phyloP scores from a whole-genome alignment of 2,888 invertebrate genomes.

The Galerucella nymphaeae region DNA sequence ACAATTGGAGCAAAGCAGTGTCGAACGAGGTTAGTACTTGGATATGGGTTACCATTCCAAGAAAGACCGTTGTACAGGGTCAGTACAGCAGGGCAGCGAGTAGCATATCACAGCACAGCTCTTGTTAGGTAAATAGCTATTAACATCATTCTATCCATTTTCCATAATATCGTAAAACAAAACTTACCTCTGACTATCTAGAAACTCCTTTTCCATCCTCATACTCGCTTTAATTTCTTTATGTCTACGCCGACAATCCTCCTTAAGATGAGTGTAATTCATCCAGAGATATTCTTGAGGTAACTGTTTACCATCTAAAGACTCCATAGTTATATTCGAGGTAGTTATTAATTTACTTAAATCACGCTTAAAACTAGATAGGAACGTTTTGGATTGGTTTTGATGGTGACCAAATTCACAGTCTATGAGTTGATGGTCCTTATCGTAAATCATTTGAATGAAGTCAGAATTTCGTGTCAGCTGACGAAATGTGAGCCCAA shows the following conservation, averaged over 20 bases:
- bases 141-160: neutral
- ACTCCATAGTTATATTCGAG: constrained; percentile 69
- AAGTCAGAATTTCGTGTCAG: constrained; percentile 76
- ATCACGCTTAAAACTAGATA: constrained; percentile 71
- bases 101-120: too few relatives aligned
- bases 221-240: constrained; percentile 52
- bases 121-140: too few relatives aligned
- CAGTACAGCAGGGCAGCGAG: too few relatives aligned
- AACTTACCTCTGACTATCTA: constrained; percentile 44
- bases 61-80: too few relatives aligned
- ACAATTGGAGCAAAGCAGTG: too few relatives aligned
- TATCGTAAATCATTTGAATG: constrained; percentile 76
- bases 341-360: constrained; percentile 61
- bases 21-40: too few relatives aligned
- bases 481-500: constrained; percentile 72
- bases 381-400: constrained; percentile 69
- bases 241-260: constrained; percentile 68
- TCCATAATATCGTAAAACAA: neutral
- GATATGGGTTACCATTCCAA: too few relatives aligned
- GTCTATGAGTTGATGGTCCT: constrained; percentile 71
- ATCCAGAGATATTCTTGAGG: constrained; percentile 70
- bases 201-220: constrained; percentile 34
- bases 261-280: constrained; percentile 70
- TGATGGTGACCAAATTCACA: constrained; percentile 74
- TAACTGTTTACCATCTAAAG: constrained; percentile 67